phyloP scores from a whole-genome alignment of 2,888 invertebrate species.

The Leptopilina myrica region DNA sequence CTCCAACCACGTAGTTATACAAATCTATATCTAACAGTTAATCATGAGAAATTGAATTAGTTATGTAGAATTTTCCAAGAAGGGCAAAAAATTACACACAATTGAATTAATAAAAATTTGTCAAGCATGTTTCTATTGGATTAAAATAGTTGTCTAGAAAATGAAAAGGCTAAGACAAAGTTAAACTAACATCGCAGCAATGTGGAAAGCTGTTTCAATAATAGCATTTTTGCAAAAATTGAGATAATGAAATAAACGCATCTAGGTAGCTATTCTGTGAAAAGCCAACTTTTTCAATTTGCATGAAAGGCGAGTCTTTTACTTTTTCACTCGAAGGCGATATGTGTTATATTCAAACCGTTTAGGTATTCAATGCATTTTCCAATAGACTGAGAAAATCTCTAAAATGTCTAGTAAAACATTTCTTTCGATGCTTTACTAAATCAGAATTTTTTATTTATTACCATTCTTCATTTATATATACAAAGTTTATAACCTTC shows the following conservation, averaged over 20 bases:
- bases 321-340: background rate
- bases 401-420: background rate
- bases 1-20: no score
- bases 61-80: no score
- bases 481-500: no score
- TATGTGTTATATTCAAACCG: background rate
- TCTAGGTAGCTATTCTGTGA: background rate
- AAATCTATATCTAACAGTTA: no score
- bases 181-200: background rate
- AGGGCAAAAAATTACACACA: no score
- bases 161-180: background rate
- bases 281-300: slow-evolving; percentile 1
- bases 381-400: background rate
- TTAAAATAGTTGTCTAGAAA: background rate
- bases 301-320: slow-evolving; percentile 17
- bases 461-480: no score
- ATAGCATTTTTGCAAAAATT: background rate
- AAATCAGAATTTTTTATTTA: background rate
- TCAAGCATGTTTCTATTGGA: background rate
- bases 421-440: background rate
- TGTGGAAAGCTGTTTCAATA: background rate
- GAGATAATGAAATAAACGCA: background rate
- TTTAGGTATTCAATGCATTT: slow-evolving; percentile 11
- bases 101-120: no score
- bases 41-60: no score